Evolutionary conservation across 2,113 vertebrate genomes (phyloP).

Genomic region (Promerops cafer): DNA sequence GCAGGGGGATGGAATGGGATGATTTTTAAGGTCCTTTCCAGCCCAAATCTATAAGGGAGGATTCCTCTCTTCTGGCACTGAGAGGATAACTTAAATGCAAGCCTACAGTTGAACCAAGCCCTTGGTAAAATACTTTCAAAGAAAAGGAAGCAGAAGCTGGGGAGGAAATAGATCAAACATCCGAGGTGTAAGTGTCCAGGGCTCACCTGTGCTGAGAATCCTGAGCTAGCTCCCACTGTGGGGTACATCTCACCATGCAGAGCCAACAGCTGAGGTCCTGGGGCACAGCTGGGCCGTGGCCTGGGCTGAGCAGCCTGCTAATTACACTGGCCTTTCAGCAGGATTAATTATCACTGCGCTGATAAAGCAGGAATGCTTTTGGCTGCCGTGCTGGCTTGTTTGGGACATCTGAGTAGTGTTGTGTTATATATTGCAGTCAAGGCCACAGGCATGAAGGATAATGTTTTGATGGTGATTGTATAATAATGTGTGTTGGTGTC

Average conservation of each 20-base stretch:
- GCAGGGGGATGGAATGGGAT: rapidly evolving
- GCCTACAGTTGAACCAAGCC: not conserved
- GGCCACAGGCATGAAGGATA: not conserved
- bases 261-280: not conserved
- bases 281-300: not conserved
- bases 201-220: not conserved
- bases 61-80: rapidly evolving
- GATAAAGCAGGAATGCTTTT: not conserved
- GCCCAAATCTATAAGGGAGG: not conserved
- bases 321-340: not conserved
- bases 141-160: not conserved
- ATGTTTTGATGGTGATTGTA: not conserved
- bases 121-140: not conserved
- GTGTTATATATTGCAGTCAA: not conserved
- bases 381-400: not conserved
- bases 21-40: not conserved
- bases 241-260: not conserved
- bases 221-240: not conserved
- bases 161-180: not conserved
- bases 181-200: rapidly evolving
- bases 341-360: not conserved
- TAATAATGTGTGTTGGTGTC: not conserved
- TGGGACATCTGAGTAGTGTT: not conserved
- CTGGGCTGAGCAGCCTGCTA: not conserved
- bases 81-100: not conserved